Evolutionary conservation across 1,140 invertebrate species (phyloP), one percentile per base, ranked within the genome.

Genomic region (Oppia nitens): DNA sequence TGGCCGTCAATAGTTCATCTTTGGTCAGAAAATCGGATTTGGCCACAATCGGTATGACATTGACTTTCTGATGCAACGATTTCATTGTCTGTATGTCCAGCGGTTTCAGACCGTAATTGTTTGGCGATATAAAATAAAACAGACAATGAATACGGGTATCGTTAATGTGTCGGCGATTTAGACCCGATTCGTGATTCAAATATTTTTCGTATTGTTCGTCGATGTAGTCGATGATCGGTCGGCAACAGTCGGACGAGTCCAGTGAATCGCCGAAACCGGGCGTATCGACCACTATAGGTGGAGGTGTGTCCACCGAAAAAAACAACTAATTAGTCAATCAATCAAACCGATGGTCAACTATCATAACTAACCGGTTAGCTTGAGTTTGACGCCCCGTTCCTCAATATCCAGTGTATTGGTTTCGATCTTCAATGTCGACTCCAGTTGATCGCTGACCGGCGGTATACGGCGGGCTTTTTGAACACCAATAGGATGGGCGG

Each of bases 191-290:
- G 67, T 92, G 87, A 51, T 85, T 79, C 25, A 93, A 73, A 71
- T 89, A 94, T 50, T 60, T 57, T 73, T 92, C 87, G 74, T 91
- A 93, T 69, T 93, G 88, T 67, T 92, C 87, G 71, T 93, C 88
- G 63, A 93, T 93, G 66, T 93, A 93, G 68, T 88, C 81, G 59
- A 92, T 84, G 59, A 94, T 91, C 50, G 87, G 67, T 40, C 66
- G 61, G 49, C 65, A 68, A 48, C 65, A 67, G 60, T 92, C 89
- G 24, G 84, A 89, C 72, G 97, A 98, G 70, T 99, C 84, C 64
- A 99, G 94, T n/a, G 91, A 88, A 78, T 98, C 95, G 20, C 95
- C 95, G 75, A 93, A 99, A 14, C 95, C 95, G 29, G 94, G 94
- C 2, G 94, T 98, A 71, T 98, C 94, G 1, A 97, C 88, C 32